Percentiles rank a stretch among this genome's conserved stretches.
These are phyloP conservation scores for Strigamia maritima DNA, from an alignment of 2,888 invertebrate genomes.

Conservation along the genomic window DNA sequence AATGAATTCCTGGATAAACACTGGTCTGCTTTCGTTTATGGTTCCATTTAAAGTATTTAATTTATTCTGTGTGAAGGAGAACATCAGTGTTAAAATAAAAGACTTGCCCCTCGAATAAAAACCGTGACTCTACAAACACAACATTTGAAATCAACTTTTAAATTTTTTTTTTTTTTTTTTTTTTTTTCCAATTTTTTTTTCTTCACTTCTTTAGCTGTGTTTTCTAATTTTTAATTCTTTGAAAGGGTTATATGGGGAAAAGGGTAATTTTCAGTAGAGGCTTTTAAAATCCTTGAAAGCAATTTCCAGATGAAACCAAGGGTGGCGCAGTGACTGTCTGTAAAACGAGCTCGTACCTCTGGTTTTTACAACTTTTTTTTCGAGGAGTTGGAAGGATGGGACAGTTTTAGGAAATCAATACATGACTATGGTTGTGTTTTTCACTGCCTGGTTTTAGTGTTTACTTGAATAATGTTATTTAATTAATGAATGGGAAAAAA, in stretches of 20 bases:
- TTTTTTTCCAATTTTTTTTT: not conserved
- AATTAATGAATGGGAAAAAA: too few species aligned
- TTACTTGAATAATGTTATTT: not conserved
- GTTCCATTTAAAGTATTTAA: not conserved
- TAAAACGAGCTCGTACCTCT: not conserved
- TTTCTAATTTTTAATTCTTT: not conserved
- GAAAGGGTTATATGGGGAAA: conserved; percentile 1
- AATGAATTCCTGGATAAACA: not conserved
- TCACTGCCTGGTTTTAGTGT: not conserved
- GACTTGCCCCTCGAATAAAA: not conserved
- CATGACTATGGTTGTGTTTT: not conserved
- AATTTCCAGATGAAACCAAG: conserved; percentile 1
- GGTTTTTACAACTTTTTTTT: not conserved
- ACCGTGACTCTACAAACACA: not conserved
- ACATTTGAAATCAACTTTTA: too few species aligned
- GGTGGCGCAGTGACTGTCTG: not conserved
- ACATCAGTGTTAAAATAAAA: not conserved
- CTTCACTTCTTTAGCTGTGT: not conserved
- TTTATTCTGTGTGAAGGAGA: not conserved
- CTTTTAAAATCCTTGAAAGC: not conserved
- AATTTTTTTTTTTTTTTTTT: not conserved
- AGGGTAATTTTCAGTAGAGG: not conserved
- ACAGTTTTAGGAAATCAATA: not conserved
- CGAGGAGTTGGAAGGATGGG: not conserved
- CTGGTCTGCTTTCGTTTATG: not conserved